Percentiles rank a stretch among this genome's conserved stretches.
These are phyloP conservation scores for Anguilla rostrata DNA, from an alignment of 2,113 vertebrate genomes.

Conservation along the genomic window DNA sequence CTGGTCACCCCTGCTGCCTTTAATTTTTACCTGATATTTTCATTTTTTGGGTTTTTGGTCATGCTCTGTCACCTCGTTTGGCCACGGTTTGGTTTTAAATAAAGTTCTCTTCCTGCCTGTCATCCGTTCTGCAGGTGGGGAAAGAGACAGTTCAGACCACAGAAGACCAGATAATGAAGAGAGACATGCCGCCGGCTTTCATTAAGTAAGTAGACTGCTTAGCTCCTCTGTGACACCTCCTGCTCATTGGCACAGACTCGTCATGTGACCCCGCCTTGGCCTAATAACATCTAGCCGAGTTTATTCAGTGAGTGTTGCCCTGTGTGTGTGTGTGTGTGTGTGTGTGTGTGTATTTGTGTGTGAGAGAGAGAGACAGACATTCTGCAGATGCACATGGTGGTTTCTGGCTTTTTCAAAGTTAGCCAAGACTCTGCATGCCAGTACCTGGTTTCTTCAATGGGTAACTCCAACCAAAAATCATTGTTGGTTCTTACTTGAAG, in stretches of 20 bases:
- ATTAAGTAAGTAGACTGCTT: constrained; percentile 82
- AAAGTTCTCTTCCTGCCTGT: constrained; percentile 17
- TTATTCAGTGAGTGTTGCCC: not conserved
- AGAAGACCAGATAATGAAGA: constrained; percentile 97
- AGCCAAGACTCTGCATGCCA: too few species aligned
- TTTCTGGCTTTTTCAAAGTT: too few species aligned
- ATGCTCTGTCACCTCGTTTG: not conserved
- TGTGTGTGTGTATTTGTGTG: not conserved
- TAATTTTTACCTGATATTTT: not conserved
- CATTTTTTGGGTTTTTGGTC: not conserved
- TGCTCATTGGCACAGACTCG: constrained; percentile 11
- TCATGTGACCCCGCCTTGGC: constrained; percentile 19
- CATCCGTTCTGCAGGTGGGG: constrained; percentile 79
- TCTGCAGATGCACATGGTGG: not conserved
- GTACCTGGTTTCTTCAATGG: too few species aligned
- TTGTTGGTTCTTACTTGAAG: too few species aligned
- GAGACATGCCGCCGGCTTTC: constrained; percentile 98
- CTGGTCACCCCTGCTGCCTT: not conserved
- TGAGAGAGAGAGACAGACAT: not conserved
- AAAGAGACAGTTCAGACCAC: constrained; percentile 98
- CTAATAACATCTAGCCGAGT: constrained; percentile 6
- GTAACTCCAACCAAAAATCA: too few species aligned
- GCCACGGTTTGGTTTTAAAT: not conserved
- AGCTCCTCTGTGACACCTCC: not conserved
- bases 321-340: not conserved